These are phyloP conservation scores for Zhengitettix transpicula DNA, from an alignment of 2,888 invertebrate species.

Conservation along the genomic window DNA sequence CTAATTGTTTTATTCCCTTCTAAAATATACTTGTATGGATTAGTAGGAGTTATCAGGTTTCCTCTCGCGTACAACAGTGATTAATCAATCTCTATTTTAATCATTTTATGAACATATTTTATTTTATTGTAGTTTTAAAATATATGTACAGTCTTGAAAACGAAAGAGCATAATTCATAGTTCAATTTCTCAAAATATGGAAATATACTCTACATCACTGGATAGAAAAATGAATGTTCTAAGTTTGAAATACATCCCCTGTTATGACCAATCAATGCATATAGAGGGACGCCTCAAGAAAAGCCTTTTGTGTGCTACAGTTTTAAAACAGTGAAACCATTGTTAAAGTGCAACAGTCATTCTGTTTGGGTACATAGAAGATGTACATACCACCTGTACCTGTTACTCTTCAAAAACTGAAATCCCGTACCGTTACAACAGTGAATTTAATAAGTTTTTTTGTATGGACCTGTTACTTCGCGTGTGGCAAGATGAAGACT, in stretches of 20 bases:
- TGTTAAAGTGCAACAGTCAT: background rate
- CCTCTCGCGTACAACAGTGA: no score
- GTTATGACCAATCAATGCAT: background rate
- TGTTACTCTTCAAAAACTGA: background rate
- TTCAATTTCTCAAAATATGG: background rate
- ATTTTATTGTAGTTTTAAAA: no score
- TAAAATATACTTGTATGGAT: no score
- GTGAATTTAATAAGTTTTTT: background rate
- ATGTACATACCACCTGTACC: background rate
- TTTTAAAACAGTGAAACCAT: background rate
- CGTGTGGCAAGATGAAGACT: background rate
- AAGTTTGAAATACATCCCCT: background rate
- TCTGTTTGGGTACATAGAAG: background rate
- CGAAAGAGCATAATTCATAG: background rate
- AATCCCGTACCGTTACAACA: background rate
- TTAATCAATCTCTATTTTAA: no score
- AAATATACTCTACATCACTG: background rate
- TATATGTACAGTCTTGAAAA: no score
- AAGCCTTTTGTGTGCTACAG: background rate
- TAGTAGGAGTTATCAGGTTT: no score
- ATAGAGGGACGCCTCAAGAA: background rate
- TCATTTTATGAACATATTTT: no score
- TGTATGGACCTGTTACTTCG: background rate
- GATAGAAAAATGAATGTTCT: background rate
- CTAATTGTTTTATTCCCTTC: no score